phyloP scores from a whole-genome alignment of 1,140 invertebrate species.

The Scaptomyza hsui region DNA sequence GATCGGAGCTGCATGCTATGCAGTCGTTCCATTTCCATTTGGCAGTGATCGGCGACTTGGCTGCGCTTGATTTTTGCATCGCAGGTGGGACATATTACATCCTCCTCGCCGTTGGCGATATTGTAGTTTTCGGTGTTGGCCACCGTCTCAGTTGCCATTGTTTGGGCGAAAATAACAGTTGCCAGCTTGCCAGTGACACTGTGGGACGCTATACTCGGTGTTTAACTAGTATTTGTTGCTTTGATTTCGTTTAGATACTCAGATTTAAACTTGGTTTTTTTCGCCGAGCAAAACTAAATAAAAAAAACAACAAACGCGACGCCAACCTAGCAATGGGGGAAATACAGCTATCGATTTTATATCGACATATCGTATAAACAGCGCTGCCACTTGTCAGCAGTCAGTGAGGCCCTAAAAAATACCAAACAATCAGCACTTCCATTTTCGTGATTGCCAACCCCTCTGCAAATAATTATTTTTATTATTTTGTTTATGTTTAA shows the following conservation, averaged over 20 bases:
- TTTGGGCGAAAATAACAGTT: constrained; percentile 10
- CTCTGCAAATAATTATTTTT: constrained; percentile 67
- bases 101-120: constrained; percentile 81
- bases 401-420: constrained; percentile 19
- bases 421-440: constrained; percentile 10
- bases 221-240: neutral
- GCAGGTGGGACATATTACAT: constrained; percentile 89
- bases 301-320: constrained; percentile 49
- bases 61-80: constrained; percentile 89
- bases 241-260: constrained; percentile 33
- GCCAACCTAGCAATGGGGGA: constrained; percentile 20
- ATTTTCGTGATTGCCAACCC: constrained; percentile 41
- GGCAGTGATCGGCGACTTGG: constrained; percentile 91
- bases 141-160: constrained; percentile 83
- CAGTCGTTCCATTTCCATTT: constrained; percentile 90
- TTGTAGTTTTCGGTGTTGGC: constrained; percentile 86
- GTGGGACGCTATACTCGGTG: neutral
- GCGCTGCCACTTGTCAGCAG: constrained; percentile 3
- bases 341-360: neutral
- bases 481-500: constrained; percentile 73
- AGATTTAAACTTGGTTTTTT: constrained; percentile 47
- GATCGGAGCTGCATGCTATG: constrained; percentile 85
- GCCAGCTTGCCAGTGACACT: constrained; percentile 2
- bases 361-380: constrained; percentile 5
- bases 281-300: constrained; percentile 27